phyloP scores from a whole-genome alignment of 2,888 invertebrate genomes.

The Phoenoteleia sp. region DNA sequence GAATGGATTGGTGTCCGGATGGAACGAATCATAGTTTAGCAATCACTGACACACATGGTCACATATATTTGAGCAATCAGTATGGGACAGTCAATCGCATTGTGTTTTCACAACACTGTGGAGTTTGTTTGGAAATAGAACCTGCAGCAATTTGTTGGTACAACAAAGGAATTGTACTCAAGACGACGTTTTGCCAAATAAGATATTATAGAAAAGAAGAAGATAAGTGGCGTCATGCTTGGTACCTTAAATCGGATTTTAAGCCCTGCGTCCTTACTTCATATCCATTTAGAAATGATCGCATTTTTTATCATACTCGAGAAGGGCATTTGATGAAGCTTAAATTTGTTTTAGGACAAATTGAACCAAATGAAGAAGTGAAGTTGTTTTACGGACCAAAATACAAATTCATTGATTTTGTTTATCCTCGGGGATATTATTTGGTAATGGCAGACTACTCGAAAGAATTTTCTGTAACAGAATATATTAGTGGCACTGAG shows the following conservation, averaged over 20 bases:
- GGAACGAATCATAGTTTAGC: slow-evolving; percentile 73
- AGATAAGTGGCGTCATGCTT: slow-evolving; percentile 77
- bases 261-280: slow-evolving; percentile 77
- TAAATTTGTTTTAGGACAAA: slow-evolving; percentile 57
- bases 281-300: slow-evolving; percentile 75
- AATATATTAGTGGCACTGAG: slow-evolving; percentile 75
- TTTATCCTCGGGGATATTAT: slow-evolving; percentile 83
- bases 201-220: slow-evolving; percentile 77
- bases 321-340: slow-evolving; percentile 82
- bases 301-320: slow-evolving; percentile 79
- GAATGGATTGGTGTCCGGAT: slow-evolving; percentile 80
- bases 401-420: slow-evolving; percentile 74
- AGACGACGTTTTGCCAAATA: slow-evolving; percentile 83
- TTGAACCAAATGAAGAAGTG: slow-evolving; percentile 48
- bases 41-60: slow-evolving; percentile 78
- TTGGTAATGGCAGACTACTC: slow-evolving; percentile 75
- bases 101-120: slow-evolving; percentile 78
- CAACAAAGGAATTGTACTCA: slow-evolving; percentile 79
- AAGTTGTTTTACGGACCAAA: slow-evolving; percentile 74
- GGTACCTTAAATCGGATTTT: slow-evolving; percentile 76
- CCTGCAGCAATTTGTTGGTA: slow-evolving; percentile 80
- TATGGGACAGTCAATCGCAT: slow-evolving; percentile 78
- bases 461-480: slow-evolving; percentile 76
- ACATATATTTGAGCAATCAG: slow-evolving; percentile 79
- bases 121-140: slow-evolving; percentile 77